Conservation (phyloP, 2,888 invertebrate genomes). For the Amaurobius ferox region DNA sequence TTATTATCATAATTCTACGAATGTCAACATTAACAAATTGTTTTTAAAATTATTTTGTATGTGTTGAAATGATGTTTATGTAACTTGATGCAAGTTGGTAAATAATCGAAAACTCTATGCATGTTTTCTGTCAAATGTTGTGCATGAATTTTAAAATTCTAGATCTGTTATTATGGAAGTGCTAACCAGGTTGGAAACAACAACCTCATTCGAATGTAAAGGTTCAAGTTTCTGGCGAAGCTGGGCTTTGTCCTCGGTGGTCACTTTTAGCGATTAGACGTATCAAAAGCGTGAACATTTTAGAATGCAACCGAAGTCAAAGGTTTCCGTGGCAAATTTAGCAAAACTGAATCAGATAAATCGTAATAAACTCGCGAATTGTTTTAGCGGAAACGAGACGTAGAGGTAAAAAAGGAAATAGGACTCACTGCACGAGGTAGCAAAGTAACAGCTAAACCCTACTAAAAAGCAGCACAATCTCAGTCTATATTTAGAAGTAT, state of each 20-base stretch:
- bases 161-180: not conserved
- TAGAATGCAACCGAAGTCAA: slow-evolving; percentile 62
- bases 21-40: too few relatives aligned
- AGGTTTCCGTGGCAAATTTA: slow-evolving; percentile 71
- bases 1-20: too few relatives aligned
- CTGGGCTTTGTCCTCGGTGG: slow-evolving; percentile 40
- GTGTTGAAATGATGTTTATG: not conserved
- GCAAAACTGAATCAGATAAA: slow-evolving; percentile 63
- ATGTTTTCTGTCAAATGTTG: not conserved
- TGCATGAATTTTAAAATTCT: not conserved
- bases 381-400: slow-evolving; percentile 56
- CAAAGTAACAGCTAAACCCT: slow-evolving; percentile 28
- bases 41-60: too few relatives aligned
- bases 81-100: not conserved
- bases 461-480: slow-evolving; percentile 38
- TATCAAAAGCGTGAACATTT: slow-evolving; percentile 61
- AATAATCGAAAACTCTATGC: not conserved
- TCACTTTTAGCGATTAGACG: slow-evolving; percentile 62
- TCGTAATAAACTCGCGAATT: slow-evolving; percentile 52
- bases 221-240: slow-evolving; percentile 26
- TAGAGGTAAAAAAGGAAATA: slow-evolving; percentile 52
- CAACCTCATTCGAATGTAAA: not conserved
- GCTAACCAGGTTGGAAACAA: not conserved
- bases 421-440: slow-evolving; percentile 64
- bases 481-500: slow-evolving; percentile 39